Percentiles rank a stretch among this genome's conserved stretches.
These are phyloP conservation scores for Anagyrus pseudococci DNA, from an alignment of 2,888 invertebrate species.

Conservation along the genomic window DNA sequence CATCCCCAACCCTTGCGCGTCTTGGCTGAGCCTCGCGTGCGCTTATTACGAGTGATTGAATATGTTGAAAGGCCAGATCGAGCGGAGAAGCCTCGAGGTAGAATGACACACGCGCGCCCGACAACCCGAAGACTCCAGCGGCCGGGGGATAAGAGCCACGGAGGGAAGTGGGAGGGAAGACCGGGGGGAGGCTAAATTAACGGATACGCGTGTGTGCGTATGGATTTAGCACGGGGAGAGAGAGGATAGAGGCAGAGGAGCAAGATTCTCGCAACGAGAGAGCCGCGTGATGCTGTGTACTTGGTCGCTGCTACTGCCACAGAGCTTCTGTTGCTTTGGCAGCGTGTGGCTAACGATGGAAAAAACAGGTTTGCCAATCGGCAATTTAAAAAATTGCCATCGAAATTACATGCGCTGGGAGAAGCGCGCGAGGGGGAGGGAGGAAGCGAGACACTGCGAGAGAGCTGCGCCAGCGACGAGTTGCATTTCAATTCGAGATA, in stretches of 20 bases:
- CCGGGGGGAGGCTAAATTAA: no score
- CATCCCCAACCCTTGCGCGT: no score
- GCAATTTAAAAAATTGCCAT: conserved; percentile 40
- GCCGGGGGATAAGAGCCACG: not conserved
- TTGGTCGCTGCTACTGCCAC: no score
- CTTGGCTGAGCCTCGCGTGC: conserved; percentile 12
- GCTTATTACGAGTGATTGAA: conserved; percentile 39
- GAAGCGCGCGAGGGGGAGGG: not conserved
- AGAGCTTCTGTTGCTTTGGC: conserved; percentile 17
- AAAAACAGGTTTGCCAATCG: conserved; percentile 40
- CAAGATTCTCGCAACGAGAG: no score
- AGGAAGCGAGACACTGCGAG: conserved; percentile 4
- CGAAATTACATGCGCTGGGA: conserved; percentile 34
- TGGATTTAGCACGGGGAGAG: no score
- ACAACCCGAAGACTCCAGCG: no score
- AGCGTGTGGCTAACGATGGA: conserved; percentile 11
- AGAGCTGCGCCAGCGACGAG: conserved; percentile 21
- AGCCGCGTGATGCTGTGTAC: no score
- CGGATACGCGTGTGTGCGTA: no score
- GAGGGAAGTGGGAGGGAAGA: conserved; percentile 4
- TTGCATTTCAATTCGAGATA: conserved; percentile 37
- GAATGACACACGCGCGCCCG: conserved; percentile 25
- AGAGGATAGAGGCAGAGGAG: no score
- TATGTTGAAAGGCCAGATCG: conserved; percentile 42
- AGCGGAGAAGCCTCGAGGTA: conserved; percentile 23